Evolutionary conservation across 2,888 invertebrate genomes (phyloP).

Genomic region (Watsonalla cultraria): DNA sequence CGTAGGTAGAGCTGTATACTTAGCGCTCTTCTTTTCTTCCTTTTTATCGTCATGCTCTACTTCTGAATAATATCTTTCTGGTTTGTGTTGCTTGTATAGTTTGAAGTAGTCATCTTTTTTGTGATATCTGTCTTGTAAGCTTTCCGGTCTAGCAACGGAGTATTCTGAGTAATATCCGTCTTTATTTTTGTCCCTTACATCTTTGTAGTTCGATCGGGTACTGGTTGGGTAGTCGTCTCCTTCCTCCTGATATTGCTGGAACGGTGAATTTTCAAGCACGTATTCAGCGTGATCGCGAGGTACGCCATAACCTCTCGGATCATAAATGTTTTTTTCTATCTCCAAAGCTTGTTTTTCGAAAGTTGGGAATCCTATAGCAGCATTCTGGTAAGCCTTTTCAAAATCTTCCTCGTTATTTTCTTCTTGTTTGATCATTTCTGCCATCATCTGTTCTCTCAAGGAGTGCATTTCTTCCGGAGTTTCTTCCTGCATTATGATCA

Average conservation of each 20-base stretch:
- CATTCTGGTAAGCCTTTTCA: constrained; percentile 64
- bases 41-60: constrained; percentile 31
- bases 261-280: constrained; percentile 47
- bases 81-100: constrained; percentile 52
- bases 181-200: constrained; percentile 54
- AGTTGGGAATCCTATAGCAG: constrained; percentile 65
- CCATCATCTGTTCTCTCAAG: constrained; percentile 46
- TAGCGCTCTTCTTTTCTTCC: constrained; percentile 44
- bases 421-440: constrained; percentile 49
- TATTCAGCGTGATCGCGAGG: constrained; percentile 41
- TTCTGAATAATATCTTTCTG: constrained; percentile 36
- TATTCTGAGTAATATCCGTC: constrained; percentile 60
- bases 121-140: constrained; percentile 46
- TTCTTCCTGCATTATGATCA: constrained; percentile 55
- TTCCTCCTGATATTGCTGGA: constrained; percentile 56
- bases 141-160: constrained; percentile 56
- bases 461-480: constrained; percentile 49
- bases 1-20: constrained; percentile 40
- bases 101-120: constrained; percentile 62
- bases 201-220: constrained; percentile 54
- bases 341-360: constrained; percentile 43
- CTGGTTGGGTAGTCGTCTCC: constrained; percentile 56
- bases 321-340: constrained; percentile 55
- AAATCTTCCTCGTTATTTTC: constrained; percentile 68
- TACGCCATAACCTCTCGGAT: constrained; percentile 52